These are phyloP conservation scores for Microchirus variegatus DNA, from an alignment of 2,797 vertebrate species.

Conservation along the genomic window DNA sequence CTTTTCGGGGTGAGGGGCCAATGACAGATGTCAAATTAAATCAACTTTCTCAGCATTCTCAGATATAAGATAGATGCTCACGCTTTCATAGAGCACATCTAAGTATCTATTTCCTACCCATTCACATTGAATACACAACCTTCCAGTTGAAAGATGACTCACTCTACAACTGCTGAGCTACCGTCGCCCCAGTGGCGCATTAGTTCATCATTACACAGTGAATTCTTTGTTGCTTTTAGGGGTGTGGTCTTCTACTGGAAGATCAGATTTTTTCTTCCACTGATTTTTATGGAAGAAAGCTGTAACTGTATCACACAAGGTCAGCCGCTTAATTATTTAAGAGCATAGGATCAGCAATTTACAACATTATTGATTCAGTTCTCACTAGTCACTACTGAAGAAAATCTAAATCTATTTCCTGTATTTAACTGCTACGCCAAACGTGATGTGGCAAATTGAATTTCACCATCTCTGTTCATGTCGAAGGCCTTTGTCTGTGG, in stretches of 20 bases:
- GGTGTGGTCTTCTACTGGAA: not conserved
- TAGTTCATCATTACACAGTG: not conserved
- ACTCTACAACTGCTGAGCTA: no score
- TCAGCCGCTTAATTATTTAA: not conserved
- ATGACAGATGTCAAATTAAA: no score
- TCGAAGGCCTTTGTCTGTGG: not conserved
- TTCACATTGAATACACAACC: no score
- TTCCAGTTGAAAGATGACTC: no score
- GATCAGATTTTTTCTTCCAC: not conserved
- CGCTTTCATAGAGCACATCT: no score
- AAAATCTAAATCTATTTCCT: not conserved
- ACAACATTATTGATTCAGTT: not conserved
- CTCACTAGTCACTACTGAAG: no score
- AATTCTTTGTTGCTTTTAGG: slow-evolving; percentile 1
- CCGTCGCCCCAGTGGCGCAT: not conserved
- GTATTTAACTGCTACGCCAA: not conserved
- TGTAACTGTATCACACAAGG: not conserved
- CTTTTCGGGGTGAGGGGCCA: no score
- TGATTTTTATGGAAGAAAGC: not conserved
- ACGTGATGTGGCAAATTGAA: not conserved
- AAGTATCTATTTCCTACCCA: no score
- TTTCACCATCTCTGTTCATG: not conserved
- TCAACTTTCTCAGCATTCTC: no score
- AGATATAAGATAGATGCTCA: no score
- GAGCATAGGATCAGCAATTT: not conserved